Base-by-base conservation (phyloP, 2,113 vertebrate genomes). In the Oreocharis arfaki region DNA sequence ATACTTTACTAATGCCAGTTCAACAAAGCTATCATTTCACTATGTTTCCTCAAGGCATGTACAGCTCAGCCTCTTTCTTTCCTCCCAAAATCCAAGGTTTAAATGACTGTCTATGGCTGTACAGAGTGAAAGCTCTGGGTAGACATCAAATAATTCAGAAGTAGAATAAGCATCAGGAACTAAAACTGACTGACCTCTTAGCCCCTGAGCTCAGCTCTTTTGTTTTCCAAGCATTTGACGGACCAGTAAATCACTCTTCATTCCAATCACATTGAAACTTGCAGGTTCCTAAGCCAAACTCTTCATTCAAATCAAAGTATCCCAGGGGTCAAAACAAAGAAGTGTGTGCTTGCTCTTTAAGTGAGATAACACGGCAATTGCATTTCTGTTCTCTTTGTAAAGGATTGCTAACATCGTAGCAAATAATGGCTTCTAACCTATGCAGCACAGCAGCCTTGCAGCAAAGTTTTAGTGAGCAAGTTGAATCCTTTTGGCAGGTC, bases 401-500 rank as follows among this genome's bases (percentile, higher is more conserved):
- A 94, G 50, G 28, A 76, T 59, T 87, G 49, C 24, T 50, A 67
- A 78, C 2, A 3, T 20, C 71, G 49, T 24, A 82, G 33, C 49
- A 94, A 88, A 84, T 63, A 6, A 75, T 47, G 27, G 49, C 56
- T 92, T 93, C 85, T 90, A 84, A 94, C 55, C 69, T 63, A 39
- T 44, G 57, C 57, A 73, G 49, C 55, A 35, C 21, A 63, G 76
- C 68, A 94, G 49, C 16, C 44, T 89, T 69, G 80, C 55, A 92
- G 67, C 32, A 37, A 90, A 91, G 27, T 44, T 65, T 91, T 49
- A 67, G 52, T 47, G 41, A 96, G 53, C 44, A 95, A 95, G 65
- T 26, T 87, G 77, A 93, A 95, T 91, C 46, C 44, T 30, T 47
- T 47, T 86, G 76, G 77, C 90, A 94, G 87, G 55, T 93, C 94